Conservation (phyloP, 2,888 invertebrate genomes). For the Ecliptopera silaceata region DNA sequence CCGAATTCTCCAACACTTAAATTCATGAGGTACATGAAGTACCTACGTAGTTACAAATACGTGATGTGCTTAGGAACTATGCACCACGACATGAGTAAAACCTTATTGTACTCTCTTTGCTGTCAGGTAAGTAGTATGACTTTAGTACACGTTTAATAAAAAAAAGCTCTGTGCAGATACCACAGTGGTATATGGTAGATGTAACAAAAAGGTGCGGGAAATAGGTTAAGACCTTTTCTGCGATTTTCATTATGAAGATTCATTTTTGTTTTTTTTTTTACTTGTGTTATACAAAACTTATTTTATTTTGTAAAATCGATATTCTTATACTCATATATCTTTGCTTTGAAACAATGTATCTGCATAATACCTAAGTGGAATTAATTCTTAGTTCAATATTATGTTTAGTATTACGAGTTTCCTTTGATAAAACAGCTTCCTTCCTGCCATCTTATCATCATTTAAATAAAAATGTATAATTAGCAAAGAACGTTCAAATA, state of each 20-base stretch:
- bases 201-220: too few species aligned
- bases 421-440: conserved; percentile 70
- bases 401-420: conserved; percentile 48
- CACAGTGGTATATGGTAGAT: too few species aligned
- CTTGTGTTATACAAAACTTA: not conserved
- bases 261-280: not conserved
- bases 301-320: too few species aligned
- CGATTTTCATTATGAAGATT: too few species aligned
- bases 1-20: conserved; percentile 21
- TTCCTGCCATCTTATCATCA: conserved; percentile 56
- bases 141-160: too few species aligned
- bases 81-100: conserved; percentile 7
- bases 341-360: too few species aligned
- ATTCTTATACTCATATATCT: too few species aligned
- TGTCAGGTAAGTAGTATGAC: too few species aligned
- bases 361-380: conserved; percentile 6
- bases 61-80: conserved; percentile 24
- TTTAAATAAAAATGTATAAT: conserved; percentile 11
- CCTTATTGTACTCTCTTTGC: too few species aligned
- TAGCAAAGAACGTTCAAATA: not conserved
- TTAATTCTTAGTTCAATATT: conserved; percentile 28
- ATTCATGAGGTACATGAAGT: conserved; percentile 22
- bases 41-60: conserved; percentile 18
- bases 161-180: too few species aligned
- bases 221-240: too few species aligned